These are phyloP conservation scores for Subanguina moxae DNA, from an alignment of 1,140 invertebrate genomes.

Conservation along the genomic window DNA sequence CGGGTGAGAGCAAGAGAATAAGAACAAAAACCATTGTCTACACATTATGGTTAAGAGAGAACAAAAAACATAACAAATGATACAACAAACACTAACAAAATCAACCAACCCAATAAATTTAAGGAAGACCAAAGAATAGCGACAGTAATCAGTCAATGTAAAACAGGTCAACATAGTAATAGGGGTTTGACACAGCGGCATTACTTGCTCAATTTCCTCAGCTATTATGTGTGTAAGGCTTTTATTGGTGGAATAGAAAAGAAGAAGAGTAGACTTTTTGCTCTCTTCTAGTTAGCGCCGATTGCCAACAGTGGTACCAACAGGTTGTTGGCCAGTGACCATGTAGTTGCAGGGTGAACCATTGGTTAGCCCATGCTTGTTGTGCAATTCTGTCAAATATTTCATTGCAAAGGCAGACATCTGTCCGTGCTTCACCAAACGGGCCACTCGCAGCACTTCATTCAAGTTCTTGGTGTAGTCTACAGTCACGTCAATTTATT, in stretches of 20 bases:
- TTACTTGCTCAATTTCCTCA: not conserved
- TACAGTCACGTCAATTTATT: conserved; percentile 10
- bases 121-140: not conserved
- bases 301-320: not conserved
- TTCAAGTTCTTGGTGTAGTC: conserved; percentile 26
- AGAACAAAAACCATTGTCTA: not conserved
- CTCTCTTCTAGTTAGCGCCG: not conserved
- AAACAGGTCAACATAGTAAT: not conserved
- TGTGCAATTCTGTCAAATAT: conserved; percentile 20
- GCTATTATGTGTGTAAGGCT: not conserved
- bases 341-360: conserved; percentile 2
- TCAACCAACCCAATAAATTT: not conserved
- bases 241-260: not conserved
- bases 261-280: too few species aligned
- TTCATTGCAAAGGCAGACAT: conserved; percentile 11
- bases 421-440: conserved; percentile 11
- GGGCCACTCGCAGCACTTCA: conserved; percentile 30
- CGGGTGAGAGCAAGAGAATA: not conserved
- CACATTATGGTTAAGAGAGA: not conserved
- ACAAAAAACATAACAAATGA: conserved; percentile 5
- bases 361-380: conserved; percentile 12
- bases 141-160: not conserved
- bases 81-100: conserved; percentile 3
- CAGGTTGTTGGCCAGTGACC: not conserved
- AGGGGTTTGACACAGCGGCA: not conserved